Evolutionary conservation across 2,888 invertebrate species (phyloP), one percentile per base, ranked within the genome.

Genomic region (Poecilobothrus nobilitatus): DNA sequence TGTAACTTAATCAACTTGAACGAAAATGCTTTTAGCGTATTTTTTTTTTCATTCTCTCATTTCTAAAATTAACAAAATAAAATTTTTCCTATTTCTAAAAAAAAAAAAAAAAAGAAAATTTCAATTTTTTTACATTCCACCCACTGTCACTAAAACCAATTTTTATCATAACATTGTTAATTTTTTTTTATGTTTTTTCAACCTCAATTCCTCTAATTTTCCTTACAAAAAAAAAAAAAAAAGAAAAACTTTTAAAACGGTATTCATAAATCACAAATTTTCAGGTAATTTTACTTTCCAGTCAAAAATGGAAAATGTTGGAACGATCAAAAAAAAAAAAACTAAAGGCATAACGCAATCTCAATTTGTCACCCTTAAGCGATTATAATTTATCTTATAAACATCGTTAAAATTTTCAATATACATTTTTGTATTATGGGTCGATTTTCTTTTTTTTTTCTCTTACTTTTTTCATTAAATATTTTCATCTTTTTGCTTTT

Each of bases 231-330:
- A 18, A 53, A 53, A 53, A 53, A 53, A 2, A 7, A 37, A 37
- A 37, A 8, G 12, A 37, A 37, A 37, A 37, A 37, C 37, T 12
- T 12, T 7, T 2, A 37, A 10, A 53, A 53, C 53, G 53, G 6
- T 53, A 53, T 53, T 53, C 53, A 53, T 53, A 53, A 53, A 53
- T 53, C 53, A 53, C 53, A 53, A 53, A 53, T 53, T 53, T 53
- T 18, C 53, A 53, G 53, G 53, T 53, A 53, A 53, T 53, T 53
- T 53, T 53, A 53, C 2, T 53, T 6, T 53, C 15, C 6, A 53
- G n/a, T 53, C 15, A 53, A 53, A n/a, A 18, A 53, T 12, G n/a
- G 15, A 53, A 53, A 53, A 53, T 6, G 53, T 1, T 5, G 1
- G 7, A 53, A 53, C 2, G 18, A 53, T 2, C 2, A 53, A 53